Evolutionary conservation across 2,888 invertebrate genomes (phyloP), one percentile per base, ranked within the genome.

Genomic region (Eupithecia inturbata): DNA sequence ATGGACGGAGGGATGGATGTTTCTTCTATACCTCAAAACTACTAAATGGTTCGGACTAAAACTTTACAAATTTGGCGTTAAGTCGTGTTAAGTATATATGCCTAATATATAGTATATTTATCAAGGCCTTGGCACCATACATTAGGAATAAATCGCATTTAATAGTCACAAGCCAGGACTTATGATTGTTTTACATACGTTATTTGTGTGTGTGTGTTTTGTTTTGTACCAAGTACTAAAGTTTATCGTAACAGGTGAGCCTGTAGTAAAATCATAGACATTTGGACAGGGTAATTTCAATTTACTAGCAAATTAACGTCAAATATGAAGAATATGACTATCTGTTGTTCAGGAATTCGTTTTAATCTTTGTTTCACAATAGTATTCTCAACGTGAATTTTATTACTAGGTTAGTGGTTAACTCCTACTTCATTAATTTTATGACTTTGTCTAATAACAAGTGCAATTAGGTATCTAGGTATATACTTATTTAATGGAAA

Each of bases 241-340:
- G 26, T 26, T 12, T 3, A 22, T 22, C 19, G 10, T 10, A 22
- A 53, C 53, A 22, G 57, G 5, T 22, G 53, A 57, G 31, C 62
- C 62, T 10, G 31, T 3, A 31, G 62, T 31, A 62, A 62, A 10
- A 31, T 9, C 5, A 31, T 19, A 31, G 16, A 12, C 62, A 62
- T 31, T 41, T 49, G 7, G 22, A 70, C 16, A 53, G 64, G 10
- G 5, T 64, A 63, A 70, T 70, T 64, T 64, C 63, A 64, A 31
- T 64, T 36, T 19, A 62, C 63, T n/a, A 33, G 63, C 36, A 36
- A 64, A 64, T 64, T 9, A 36, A 33, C 22, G 31, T 31, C 19
- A 62, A 62, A 7, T n/a, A 33, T 36, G 36, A 64, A 33, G 36
- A 36, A 33, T n/a, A 63, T 63, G n/a, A 12, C 7, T 36, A 33